phyloP scores from a whole-genome alignment of 2,888 invertebrate species.

The Pheosia gnoma region DNA sequence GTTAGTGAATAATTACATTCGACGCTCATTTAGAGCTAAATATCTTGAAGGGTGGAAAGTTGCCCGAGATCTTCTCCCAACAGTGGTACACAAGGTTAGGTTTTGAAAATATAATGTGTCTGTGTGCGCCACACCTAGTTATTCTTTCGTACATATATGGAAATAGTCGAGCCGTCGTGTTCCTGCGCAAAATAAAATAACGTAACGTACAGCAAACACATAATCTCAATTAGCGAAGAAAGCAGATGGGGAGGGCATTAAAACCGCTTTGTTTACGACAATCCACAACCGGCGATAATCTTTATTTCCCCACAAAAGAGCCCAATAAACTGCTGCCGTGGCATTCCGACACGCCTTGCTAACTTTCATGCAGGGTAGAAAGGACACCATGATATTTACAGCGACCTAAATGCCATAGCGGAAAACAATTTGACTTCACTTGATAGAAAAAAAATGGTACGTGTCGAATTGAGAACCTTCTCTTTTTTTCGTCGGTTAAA shows the following conservation, averaged over 20 bases:
- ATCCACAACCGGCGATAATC: conserved; percentile 8
- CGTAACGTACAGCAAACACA: neutral
- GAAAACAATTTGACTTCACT: neutral
- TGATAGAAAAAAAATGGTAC: neutral
- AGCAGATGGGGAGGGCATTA: neutral
- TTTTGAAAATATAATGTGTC: no score
- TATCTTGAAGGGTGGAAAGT: no score
- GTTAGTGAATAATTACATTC: no score
- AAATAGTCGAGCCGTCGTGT: no score
- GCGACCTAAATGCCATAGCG: conserved; percentile 7
- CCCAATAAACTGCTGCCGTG: conserved; percentile 19
- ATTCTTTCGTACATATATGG: no score
- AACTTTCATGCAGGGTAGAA: conserved; percentile 25
- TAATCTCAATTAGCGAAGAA: neutral
- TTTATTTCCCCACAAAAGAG: conserved; percentile 19
- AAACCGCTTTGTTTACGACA: conserved; percentile 1
- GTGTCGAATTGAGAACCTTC: no score
- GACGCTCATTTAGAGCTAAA: no score
- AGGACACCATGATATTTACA: conserved; percentile 35
- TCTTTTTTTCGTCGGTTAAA: no score
- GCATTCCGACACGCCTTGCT: conserved; percentile 20
- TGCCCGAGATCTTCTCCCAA: no score
- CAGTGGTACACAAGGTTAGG: no score
- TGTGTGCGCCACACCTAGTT: no score
- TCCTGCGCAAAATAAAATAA: neutral